Evolutionary conservation across 92 coral and sea anemone genomes (phyloP), one percentile per base, ranked within the genome.

Genomic region (Zoanthus solanderi): DNA sequence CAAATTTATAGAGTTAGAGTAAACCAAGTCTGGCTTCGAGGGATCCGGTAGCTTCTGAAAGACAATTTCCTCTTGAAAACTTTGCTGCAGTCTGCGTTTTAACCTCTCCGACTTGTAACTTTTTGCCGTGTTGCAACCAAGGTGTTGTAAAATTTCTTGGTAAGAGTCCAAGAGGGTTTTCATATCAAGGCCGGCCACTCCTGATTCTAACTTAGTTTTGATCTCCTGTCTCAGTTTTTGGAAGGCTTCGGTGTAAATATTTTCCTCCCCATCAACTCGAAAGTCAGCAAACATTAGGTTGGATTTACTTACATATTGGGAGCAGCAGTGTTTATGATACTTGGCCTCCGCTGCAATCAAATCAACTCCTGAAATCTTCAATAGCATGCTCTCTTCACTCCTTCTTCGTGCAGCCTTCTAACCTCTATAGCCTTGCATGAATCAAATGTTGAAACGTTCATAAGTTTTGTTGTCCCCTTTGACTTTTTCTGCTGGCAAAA

Each of bases 41-140:
- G 95, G 95, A 69, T 92, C 91, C 71, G 91, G 87, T 61, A 71
- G 95, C 87, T 89, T 89, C 32, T 89, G 94, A 89, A 89, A 92
- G 63, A 82, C 92, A 30, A 92, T 45, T 63, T 71, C 63, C 42
- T 92, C 92, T 78, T 78, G 67, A 84, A 88, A 89, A 79, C 47
- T 11, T 1, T 89, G 65, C 28, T 79, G 81, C 71, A 92, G 86
- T 78, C 92, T 92, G 76, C 84, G 83, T 72, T 92, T 92, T 31
- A 92, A 14, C 60, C 15, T 53, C 15, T 9, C 12, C 2, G 12
- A 9, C 15, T 14, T 9, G 15, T 53, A 53, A 53, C 15, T 53
- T 9, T 5, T 53, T 34, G 42, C 42, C 42, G 42, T 34, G 42
- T 34, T 34, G 60, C 60, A 53, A 1, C 15, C 60, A 9, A 53